Conservation (phyloP, 1,140 invertebrate species). For the Orchestia grillus region DNA sequence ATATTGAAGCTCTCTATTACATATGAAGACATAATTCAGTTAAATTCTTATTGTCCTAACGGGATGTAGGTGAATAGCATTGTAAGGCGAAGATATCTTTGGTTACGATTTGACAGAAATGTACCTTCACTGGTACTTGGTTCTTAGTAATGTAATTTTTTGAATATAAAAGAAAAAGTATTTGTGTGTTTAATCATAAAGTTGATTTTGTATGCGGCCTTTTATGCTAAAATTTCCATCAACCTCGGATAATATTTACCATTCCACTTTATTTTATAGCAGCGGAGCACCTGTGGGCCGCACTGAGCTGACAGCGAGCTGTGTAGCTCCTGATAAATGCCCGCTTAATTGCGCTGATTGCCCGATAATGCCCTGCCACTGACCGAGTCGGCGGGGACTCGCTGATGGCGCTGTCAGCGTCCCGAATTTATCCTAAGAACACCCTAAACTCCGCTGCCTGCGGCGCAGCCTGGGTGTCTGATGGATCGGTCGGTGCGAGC, state of each 20-base stretch:
- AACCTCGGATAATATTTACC: not conserved
- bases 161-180: too few species aligned
- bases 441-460: not conserved
- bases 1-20: too few species aligned
- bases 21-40: not conserved
- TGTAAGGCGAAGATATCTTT: not conserved
- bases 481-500: not conserved
- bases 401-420: not conserved
- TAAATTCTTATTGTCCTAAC: too few species aligned
- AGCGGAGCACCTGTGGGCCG: not conserved
- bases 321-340: slow-evolving; percentile 16
- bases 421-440: not conserved
- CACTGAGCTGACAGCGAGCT: slow-evolving; percentile 15
- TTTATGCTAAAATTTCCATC: too few species aligned
- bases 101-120: not conserved
- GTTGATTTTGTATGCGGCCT: too few species aligned
- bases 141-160: too few species aligned
- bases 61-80: too few species aligned
- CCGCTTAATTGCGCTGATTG: slow-evolving; percentile 42
- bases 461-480: not conserved
- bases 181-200: too few species aligned
- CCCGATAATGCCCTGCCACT: slow-evolving; percentile 25
- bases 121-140: not conserved
- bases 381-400: not conserved
- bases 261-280: not conserved